Evolutionary conservation across 2,797 vertebrate species (phyloP), one percentile per base, ranked within the genome.

Genomic region (Hylomyscus alleni): DNA sequence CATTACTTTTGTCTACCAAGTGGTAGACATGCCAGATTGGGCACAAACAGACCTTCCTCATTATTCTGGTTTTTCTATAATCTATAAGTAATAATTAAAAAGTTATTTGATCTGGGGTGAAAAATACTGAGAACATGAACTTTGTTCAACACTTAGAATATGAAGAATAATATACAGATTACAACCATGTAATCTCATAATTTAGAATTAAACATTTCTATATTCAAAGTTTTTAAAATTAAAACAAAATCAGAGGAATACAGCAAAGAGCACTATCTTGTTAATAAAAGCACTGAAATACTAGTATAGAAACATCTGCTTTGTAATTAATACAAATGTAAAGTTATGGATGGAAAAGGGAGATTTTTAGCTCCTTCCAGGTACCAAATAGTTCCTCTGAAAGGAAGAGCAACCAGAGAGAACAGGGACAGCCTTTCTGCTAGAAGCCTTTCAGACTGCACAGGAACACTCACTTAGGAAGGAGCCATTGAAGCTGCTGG

Each of bases 171-270:
- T 34, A 88, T 19, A 37, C 2, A 83, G 31, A 78, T 85, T 69
- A 80, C 52, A 88, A 91, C 65, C 24, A 83, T 17, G 60, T 58
- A 88, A 69, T 87, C 56, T 86, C 24, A 47, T 86, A 94, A 94
- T 94, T 96, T 89, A 72, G 22, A 95, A 87, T 54, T 87, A 95
- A 94, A 52, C 11, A n/a, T 37, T 67, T 72, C 92, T 94, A 67
- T 10, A 5, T 92, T n/a, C 91, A 88, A 85, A 91, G 72, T 65
- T 15, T 54, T 95, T 95, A 77, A 76, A 78, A 90, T 89, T 69
- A 93, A 89, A 73, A 8, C 47, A 93, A 90, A 60, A 73, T 34
- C 47, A 93, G 40, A 72, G 65, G 11, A 89, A 54, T 12, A 93
- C 10, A 34, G 40, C 40, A 92, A 88, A 84, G 12, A 86, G 7